phyloP scores from a whole-genome alignment of 2,888 invertebrate species.

The Cataglyphis albicans region DNA sequence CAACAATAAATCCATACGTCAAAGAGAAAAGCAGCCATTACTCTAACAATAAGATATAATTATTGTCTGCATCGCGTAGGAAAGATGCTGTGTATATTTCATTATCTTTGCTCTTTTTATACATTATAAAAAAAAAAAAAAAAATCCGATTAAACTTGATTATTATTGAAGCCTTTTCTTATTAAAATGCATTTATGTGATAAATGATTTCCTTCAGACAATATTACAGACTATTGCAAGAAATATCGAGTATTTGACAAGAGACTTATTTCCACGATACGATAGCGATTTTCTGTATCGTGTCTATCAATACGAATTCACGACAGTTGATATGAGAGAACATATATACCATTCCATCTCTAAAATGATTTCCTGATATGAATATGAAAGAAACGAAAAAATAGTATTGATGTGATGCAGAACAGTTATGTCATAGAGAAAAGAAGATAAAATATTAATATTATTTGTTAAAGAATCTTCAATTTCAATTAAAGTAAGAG shows the following conservation, averaged over 20 bases:
- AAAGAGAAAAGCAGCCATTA: neutral
- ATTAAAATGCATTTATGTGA: neutral
- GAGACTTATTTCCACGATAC: constrained; percentile 38
- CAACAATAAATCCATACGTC: constrained; percentile 11
- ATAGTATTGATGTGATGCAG: neutral
- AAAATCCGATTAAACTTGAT: neutral
- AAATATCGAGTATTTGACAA: constrained; percentile 8
- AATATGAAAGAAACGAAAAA: neutral
- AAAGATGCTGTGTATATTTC: neutral
- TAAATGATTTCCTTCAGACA: neutral
- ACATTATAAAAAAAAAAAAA: neutral
- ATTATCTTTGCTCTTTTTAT: neutral
- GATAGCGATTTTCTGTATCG: constrained; percentile 34
- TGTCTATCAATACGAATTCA: neutral
- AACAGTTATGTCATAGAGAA: neutral
- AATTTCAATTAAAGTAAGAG: neutral
- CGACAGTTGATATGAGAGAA: neutral
- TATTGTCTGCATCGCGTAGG: neutral
- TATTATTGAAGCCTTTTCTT: neutral
- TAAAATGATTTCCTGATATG: constrained; percentile 48
- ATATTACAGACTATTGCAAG: neutral
- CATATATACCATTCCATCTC: constrained; percentile 2
- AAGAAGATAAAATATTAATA: neutral
- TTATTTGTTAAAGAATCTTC: neutral
- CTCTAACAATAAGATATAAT: neutral